Percentiles rank a stretch among this genome's conserved stretches.
phyloP scores from a whole-genome alignment of 1,140 invertebrate species.

The Diuraphis noxia region DNA sequence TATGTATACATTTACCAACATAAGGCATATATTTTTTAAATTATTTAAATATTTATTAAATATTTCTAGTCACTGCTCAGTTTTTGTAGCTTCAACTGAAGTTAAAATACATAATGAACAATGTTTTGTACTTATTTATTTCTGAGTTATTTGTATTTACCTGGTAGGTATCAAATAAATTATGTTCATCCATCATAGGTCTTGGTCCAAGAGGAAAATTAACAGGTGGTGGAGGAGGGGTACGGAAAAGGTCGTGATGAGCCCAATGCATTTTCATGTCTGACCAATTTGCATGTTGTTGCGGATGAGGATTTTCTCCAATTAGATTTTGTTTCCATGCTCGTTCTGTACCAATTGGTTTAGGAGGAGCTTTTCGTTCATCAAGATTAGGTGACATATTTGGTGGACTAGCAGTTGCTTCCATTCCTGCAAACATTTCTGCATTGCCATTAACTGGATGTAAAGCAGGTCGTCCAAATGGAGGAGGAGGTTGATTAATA shows the following conservation, averaged over 20 bases:
- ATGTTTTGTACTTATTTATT: neutral
- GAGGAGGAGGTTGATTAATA: constrained; percentile 43
- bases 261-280: constrained; percentile 50
- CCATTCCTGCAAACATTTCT: constrained; percentile 63
- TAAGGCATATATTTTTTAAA: neutral
- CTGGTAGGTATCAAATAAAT: constrained; percentile 42
- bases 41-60: too few relatives aligned
- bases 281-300: constrained; percentile 41
- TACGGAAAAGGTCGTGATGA: constrained; percentile 49
- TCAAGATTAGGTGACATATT: constrained; percentile 65
- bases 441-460: constrained; percentile 60
- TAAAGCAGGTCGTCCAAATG: constrained; percentile 41
- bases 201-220: constrained; percentile 36
- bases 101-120: neutral
- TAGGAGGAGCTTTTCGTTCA: constrained; percentile 71
- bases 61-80: neutral
- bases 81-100: neutral
- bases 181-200: constrained; percentile 34
- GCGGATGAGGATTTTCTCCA: constrained; percentile 42
- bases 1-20: neutral
- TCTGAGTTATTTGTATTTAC: neutral
- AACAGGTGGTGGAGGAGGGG: constrained; percentile 46
- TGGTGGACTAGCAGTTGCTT: constrained; percentile 64
- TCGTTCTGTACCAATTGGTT: constrained; percentile 70
- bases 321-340: constrained; percentile 57